These are phyloP conservation scores for Anoplophora glabripennis DNA, from an alignment of 1,140 invertebrate species.

Conservation along the genomic window DNA sequence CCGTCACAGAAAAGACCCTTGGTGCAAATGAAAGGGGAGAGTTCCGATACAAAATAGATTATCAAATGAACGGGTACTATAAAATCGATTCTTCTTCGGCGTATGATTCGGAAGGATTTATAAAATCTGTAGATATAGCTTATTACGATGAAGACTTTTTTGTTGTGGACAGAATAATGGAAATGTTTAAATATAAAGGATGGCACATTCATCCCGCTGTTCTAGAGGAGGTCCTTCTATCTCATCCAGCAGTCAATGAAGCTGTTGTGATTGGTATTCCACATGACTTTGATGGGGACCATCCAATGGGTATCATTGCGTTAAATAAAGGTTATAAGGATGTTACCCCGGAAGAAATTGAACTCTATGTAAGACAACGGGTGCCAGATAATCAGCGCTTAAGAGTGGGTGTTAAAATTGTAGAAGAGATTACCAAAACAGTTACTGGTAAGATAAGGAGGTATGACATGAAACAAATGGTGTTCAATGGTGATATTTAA, in stretches of 20 bases:
- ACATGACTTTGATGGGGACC: constrained; percentile 59
- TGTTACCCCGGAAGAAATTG: constrained; percentile 52
- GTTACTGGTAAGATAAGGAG: constrained; percentile 56
- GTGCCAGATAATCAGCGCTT: constrained; percentile 35
- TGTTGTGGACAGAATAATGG: constrained; percentile 67
- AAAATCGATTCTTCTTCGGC: constrained; percentile 60
- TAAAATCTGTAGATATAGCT: constrained; percentile 68
- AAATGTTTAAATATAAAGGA: constrained; percentile 67
- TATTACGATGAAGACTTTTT: constrained; percentile 65
- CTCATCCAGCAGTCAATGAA: constrained; percentile 62
- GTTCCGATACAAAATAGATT: constrained; percentile 52
- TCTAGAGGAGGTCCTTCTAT: constrained; percentile 64
- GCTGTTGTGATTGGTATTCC: constrained; percentile 67
- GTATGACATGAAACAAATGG: constrained; percentile 23
- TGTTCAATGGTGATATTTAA: constrained; percentile 19
- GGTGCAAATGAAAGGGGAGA: constrained; percentile 55
- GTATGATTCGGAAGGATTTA: constrained; percentile 58
- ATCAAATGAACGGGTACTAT: constrained; percentile 55
- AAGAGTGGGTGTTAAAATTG: constrained; percentile 51
- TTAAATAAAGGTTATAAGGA: constrained; percentile 34
- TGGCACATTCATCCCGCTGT: constrained; percentile 47
- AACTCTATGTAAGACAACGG: constrained; percentile 49
- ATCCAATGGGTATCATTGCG: constrained; percentile 66
- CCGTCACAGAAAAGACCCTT: constrained; percentile 48
- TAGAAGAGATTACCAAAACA: constrained; percentile 54